Conservation (phyloP, 1,140 invertebrate species). For the Samia ricini region DNA sequence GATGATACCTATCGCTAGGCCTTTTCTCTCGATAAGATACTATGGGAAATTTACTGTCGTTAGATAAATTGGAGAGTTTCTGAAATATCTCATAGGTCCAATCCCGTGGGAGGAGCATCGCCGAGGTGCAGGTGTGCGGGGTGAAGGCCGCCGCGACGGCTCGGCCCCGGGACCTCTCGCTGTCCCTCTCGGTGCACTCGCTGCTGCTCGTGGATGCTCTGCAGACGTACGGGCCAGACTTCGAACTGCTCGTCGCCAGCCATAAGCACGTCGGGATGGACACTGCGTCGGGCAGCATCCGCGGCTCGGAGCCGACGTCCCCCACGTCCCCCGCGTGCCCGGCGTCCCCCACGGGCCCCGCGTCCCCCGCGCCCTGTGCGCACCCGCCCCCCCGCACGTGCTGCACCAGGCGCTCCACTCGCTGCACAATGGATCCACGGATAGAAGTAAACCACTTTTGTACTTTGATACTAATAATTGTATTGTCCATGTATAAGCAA, state of each 20-base stretch:
- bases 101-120: conserved; percentile 90
- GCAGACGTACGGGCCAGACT: conserved; percentile 96
- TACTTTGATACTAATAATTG: not conserved
- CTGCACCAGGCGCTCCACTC: conserved; percentile 45
- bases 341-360: conserved; percentile 42
- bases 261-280: conserved; percentile 97
- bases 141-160: conserved; percentile 88
- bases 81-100: conserved; percentile 74
- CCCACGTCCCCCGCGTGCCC: conserved; percentile 88
- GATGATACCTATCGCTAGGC: too few species aligned
- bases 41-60: too few species aligned
- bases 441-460: conserved; percentile 2
- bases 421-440: conserved; percentile 27
- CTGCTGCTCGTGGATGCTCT: conserved; percentile 95
- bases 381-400: conserved; percentile 76
- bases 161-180: conserved; percentile 83
- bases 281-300: conserved; percentile 93
- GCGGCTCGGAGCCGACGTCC: conserved; percentile 93
- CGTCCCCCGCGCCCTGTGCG: conserved; percentile 84
- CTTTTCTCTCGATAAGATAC: too few species aligned
- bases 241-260: conserved; percentile 95
- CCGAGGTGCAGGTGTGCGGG: conserved; percentile 93
- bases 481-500: too few species aligned
- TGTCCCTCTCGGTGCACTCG: conserved; percentile 93
- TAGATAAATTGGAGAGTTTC: too few species aligned